Percentiles rank a stretch among this genome's conserved stretches.
Evolutionary conservation across 2,113 vertebrate genomes (phyloP).

Genomic region (Centropristis striata): DNA sequence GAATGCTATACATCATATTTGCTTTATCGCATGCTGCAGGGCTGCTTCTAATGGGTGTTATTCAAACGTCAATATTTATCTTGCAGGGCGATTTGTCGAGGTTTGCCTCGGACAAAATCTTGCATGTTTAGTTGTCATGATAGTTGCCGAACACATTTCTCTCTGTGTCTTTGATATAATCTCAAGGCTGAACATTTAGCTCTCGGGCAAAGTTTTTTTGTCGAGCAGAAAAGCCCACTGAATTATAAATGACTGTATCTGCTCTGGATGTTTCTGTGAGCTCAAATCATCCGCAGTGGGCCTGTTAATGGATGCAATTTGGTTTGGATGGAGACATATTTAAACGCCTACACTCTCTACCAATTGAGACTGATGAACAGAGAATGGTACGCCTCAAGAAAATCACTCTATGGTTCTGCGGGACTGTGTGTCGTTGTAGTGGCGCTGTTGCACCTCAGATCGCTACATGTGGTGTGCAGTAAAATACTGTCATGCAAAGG

Average conservation of each 20-base stretch:
- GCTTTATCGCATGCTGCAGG: slow-evolving; percentile 19
- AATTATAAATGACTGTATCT: slow-evolving; percentile 53
- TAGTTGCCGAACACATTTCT: slow-evolving; percentile 6
- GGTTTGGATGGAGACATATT: slow-evolving; percentile 40
- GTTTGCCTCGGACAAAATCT: neutral
- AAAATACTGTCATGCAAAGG: neutral
- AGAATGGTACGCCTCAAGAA: slow-evolving; percentile 12
- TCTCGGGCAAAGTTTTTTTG: slow-evolving; percentile 6
- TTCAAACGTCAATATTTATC: slow-evolving; percentile 26
- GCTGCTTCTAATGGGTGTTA: slow-evolving; percentile 10
- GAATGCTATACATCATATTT: slow-evolving; percentile 5
- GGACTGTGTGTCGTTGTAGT: neutral
- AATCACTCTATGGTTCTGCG: neutral
- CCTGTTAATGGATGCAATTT: slow-evolving; percentile 48
- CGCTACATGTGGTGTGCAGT: neutral
- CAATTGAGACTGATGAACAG: slow-evolving; percentile 40
- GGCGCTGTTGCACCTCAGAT: neutral
- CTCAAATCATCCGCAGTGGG: slow-evolving; percentile 17
- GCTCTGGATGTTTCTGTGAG: slow-evolving; percentile 23
- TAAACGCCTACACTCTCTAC: slow-evolving; percentile 34
- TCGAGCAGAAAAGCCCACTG: slow-evolving; percentile 1
- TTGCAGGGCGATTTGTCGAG: neutral
- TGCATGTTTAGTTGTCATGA: neutral
- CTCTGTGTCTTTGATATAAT: slow-evolving; percentile 11
- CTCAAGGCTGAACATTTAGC: slow-evolving; percentile 33